A percentile compares a stretch with the other conserved stretches of the same genome.
Evolutionary conservation across 1,140 invertebrate species (phyloP).

Genomic region (Trichomalopsis sarcophagae): DNA sequence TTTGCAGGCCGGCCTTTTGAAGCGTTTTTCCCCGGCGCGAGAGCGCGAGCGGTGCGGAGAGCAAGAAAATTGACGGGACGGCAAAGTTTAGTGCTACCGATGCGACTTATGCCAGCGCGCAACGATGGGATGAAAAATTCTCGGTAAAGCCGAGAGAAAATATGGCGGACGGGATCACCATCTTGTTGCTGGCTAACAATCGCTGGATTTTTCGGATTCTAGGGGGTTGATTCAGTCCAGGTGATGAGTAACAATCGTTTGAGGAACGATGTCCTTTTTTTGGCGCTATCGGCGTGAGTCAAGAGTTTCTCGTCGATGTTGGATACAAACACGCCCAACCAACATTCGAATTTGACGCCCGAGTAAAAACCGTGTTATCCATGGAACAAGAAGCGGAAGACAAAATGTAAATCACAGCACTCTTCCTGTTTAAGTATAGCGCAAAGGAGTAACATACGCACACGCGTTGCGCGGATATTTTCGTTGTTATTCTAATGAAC

Average conservation of each 20-base stretch:
- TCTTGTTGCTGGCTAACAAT: neutral
- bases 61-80: constrained; percentile 46
- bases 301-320: too few species aligned
- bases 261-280: too few species aligned
- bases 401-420: too few species aligned
- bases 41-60: neutral
- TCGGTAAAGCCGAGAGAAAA: constrained; percentile 4
- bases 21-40: constrained; percentile 32
- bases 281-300: too few species aligned
- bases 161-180: neutral
- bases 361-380: too few species aligned
- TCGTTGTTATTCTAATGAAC: neutral
- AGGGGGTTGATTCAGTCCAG: neutral
- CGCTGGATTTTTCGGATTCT: constrained; percentile 8
- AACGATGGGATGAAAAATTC: constrained; percentile 31
- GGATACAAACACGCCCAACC: too few species aligned
- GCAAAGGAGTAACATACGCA: too few species aligned
- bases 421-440: too few species aligned
- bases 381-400: too few species aligned
- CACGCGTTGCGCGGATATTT: neutral
- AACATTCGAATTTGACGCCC: too few species aligned
- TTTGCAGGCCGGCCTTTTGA: constrained; percentile 28
- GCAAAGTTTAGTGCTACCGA: neutral
- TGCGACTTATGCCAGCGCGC: neutral
- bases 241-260: too few species aligned